phyloP scores from a whole-genome alignment of 2,888 invertebrate genomes.

The Mactromeris polynyma region DNA sequence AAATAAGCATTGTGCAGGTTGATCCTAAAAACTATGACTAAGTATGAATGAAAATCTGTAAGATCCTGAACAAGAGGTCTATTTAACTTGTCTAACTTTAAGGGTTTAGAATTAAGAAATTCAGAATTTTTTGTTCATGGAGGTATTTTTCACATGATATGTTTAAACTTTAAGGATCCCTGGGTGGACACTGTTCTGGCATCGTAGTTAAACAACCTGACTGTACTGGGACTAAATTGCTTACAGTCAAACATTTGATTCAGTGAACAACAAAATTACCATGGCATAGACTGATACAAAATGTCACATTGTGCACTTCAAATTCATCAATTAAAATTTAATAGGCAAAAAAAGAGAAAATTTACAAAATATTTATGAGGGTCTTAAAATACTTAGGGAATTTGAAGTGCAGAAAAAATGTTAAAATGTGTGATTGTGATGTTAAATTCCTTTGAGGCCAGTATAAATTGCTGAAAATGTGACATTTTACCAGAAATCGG shows the following conservation, averaged over 20 bases:
- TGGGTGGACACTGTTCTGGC: too few relatives aligned
- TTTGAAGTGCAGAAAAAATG: neutral
- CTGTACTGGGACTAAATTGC: neutral
- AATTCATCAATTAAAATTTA: slow-evolving; percentile 17
- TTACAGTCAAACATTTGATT: neutral
- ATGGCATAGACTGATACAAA: slow-evolving; percentile 6
- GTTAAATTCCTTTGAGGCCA: neutral
- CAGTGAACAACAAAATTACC: neutral
- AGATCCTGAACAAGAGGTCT: too few relatives aligned
- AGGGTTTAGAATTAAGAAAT: too few relatives aligned
- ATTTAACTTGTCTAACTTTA: too few relatives aligned
- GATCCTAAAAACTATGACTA: too few relatives aligned
- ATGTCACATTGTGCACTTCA: neutral
- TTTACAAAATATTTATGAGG: neutral
- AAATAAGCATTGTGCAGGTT: too few relatives aligned
- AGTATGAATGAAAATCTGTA: too few relatives aligned
- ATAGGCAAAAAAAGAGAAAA: neutral
- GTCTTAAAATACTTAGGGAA: neutral
- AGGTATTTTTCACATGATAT: too few relatives aligned
- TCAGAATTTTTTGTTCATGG: too few relatives aligned
- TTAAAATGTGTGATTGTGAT: neutral
- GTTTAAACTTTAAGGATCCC: too few relatives aligned
- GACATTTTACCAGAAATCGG: slow-evolving; percentile 44
- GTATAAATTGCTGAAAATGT: slow-evolving; percentile 10
- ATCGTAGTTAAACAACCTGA: too few relatives aligned